Percentiles rank a stretch among this genome's conserved stretches.
These are phyloP conservation scores for Synaphobranchus kaupii DNA, from an alignment of 2,797 vertebrate genomes.

Conservation along the genomic window DNA sequence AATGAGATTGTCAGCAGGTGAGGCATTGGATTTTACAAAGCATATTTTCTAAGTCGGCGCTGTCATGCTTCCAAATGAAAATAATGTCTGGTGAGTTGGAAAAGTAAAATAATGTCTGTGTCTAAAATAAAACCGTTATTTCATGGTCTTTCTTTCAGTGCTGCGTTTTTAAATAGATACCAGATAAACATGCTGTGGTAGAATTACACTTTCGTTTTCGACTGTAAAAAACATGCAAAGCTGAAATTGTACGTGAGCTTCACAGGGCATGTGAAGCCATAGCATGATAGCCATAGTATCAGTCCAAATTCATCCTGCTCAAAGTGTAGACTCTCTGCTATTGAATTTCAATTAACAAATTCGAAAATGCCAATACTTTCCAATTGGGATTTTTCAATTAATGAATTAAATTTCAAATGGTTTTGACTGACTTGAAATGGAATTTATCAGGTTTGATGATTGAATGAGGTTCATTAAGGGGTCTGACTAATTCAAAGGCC, in stretches of 20 bases:
- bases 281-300: not conserved
- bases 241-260: not conserved
- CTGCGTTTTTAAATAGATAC: not conserved
- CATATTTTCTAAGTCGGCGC: not conserved
- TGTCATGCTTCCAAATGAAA: not conserved
- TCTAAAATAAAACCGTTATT: not conserved
- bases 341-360: not conserved
- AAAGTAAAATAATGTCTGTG: not conserved
- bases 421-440: conserved; percentile 2
- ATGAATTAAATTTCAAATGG: not conserved
- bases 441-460: not conserved
- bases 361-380: not conserved
- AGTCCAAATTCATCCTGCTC: not conserved
- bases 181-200: not conserved
- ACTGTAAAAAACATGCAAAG: not conserved
- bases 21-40: not conserved
- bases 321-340: not conserved
- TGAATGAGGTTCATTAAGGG: not conserved
- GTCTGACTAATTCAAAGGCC: not conserved
- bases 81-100: not conserved
- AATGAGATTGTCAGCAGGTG: not conserved
- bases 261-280: not conserved
- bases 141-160: not conserved
- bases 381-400: not conserved
- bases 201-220: not conserved